Evolutionary conservation across 2,113 vertebrate genomes (phyloP), one percentile per base, ranked within the genome.

Genomic region (Apteryx mantelli): DNA sequence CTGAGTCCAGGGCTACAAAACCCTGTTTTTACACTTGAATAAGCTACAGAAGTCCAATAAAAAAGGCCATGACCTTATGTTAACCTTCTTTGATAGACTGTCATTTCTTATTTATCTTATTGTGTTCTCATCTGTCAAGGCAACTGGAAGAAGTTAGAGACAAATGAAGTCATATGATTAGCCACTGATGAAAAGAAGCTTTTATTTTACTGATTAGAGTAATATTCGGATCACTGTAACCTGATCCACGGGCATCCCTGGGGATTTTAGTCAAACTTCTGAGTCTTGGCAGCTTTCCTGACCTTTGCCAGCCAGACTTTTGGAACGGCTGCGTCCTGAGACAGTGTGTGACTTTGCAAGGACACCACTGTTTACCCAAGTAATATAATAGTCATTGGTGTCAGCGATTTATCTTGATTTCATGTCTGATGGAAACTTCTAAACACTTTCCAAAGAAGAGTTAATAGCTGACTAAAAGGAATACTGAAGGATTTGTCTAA

Each of bases 31-130:
- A 81, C 94, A 90, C 81, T 81, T 88, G 95, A 80, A 75, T 96
- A 74, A 88, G 40, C 75, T 93, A 65, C 81, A 94, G 83, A 97
- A 97, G 85, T 95, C 89, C 88, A 91, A 73, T 79, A 58, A 89
- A 95, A 80, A 89, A 75, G 82, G 85, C 85, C 2, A 0, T 55
- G 81, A 85, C 81, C 82, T 91, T 82, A 40, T 26, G 85, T 95
- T 96, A 96, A 96, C 89, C 95, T 95, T 87, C 95, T 91, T 93
- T 81, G 85, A 76, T 96, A 91, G 92, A 89, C 87, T 95, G 96
- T 93, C 96, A 81, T 95, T 96, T 96, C 95, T 90, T 91, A 91
- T 95, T 95, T 97, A 48, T 89, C 26, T 93, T 61, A 63, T 77
- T 83, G 86, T 74, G 55, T 74, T 97, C 86, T 97, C 83, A 56